A percentile compares a stretch with the other conserved stretches of the same genome.
phyloP scores from a whole-genome alignment of 53 echinoderm and acorn worm genomes.

The Temnopleurus reevesii region DNA sequence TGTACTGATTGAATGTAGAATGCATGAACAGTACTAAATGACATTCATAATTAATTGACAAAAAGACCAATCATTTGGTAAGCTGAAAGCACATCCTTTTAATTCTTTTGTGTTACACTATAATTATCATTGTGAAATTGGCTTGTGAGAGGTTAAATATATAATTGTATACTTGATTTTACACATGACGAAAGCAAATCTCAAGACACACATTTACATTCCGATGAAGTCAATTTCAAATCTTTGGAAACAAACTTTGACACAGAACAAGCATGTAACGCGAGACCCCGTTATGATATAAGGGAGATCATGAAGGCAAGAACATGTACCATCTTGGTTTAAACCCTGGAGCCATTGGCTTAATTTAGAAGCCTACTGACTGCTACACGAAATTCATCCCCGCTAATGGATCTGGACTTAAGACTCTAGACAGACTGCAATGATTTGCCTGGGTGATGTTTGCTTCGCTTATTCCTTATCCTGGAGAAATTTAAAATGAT shows the following conservation, averaged over 20 bases:
- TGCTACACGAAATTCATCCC: slow-evolving; percentile 40
- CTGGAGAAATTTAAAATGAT: slow-evolving; percentile 36
- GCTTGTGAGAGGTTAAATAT: not conserved
- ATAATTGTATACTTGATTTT: not conserved
- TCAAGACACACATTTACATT: slow-evolving; percentile 1
- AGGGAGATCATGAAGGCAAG: not conserved
- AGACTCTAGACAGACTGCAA: slow-evolving; percentile 42
- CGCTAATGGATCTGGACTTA: slow-evolving; percentile 42
- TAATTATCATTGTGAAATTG: too few species aligned
- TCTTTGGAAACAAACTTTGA: slow-evolving; percentile 26
- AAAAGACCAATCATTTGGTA: too few species aligned
- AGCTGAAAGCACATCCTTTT: too few species aligned
- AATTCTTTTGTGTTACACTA: too few species aligned
- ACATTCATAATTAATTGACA: too few species aligned
- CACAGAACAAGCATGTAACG: not conserved
- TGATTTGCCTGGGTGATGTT: slow-evolving; percentile 19
- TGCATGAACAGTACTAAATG: too few species aligned
- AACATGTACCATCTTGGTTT: slow-evolving; percentile 19
- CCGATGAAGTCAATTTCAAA: slow-evolving; percentile 25
- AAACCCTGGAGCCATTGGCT: slow-evolving; percentile 25
- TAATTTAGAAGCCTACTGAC: slow-evolving; percentile 30
- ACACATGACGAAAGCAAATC: not conserved
- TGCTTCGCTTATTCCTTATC: slow-evolving; percentile 21
- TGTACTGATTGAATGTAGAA: too few species aligned
- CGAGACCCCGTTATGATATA: not conserved